These are phyloP conservation scores for Brienomyrus brachyistius DNA, from an alignment of 2,113 vertebrate genomes.

Conservation along the genomic window DNA sequence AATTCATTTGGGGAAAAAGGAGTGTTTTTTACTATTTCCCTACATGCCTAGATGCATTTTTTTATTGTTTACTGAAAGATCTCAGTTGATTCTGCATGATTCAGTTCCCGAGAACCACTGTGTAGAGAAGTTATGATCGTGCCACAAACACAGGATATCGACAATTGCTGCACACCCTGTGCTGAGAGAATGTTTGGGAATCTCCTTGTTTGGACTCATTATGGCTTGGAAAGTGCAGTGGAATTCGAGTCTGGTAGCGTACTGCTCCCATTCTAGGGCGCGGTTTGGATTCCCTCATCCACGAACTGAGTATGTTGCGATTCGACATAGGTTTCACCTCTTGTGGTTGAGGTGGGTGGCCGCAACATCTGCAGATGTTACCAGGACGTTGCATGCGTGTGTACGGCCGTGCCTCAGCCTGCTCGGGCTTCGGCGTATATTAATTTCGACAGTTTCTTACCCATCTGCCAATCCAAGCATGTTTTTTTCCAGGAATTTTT, in stretches of 20 bases:
- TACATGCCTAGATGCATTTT: not conserved
- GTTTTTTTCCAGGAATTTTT: not conserved
- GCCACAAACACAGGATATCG: not conserved
- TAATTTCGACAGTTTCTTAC: not conserved
- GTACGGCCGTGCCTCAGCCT: not conserved
- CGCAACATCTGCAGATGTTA: not conserved
- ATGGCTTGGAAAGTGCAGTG: not conserved
- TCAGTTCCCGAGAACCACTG: not conserved
- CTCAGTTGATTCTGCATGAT: not conserved
- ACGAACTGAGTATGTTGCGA: not conserved
- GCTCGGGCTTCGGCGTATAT: not conserved
- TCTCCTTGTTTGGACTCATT: not conserved
- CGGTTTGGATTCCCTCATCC: not conserved
- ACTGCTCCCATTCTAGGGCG: not conserved
- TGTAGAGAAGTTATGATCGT: not conserved
- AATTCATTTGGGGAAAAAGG: not conserved
- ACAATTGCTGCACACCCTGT: not conserved
- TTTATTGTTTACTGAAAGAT: not conserved
- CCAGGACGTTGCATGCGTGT: not conserved
- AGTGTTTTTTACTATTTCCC: not conserved
- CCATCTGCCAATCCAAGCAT: not conserved
- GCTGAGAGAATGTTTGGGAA: not conserved
- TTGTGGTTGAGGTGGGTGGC: not conserved
- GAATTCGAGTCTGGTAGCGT: not conserved
- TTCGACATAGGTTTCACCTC: not conserved